Evolutionary conservation across 2,113 vertebrate genomes (phyloP).

Genomic region (Heterocephalus glaber): DNA sequence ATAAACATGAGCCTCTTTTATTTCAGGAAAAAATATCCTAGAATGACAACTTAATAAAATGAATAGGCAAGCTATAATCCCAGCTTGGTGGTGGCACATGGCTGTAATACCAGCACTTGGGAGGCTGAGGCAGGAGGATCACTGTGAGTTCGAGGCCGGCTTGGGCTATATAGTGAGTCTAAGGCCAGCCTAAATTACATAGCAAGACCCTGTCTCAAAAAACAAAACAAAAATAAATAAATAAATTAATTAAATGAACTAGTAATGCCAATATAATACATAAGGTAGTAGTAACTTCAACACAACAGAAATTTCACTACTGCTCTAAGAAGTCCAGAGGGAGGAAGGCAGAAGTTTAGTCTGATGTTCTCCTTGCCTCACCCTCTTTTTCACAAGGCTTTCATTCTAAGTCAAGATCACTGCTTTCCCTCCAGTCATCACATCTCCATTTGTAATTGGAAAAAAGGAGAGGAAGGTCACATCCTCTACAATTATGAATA

Average conservation of each 20-base stretch:
- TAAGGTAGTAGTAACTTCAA: neutral
- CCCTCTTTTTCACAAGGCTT: rapidly evolving
- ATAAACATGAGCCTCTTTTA: neutral
- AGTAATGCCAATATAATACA: neutral
- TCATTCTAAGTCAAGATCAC: neutral
- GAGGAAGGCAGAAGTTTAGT: neutral
- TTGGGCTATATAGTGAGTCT: too few species aligned
- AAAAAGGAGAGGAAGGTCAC: neutral
- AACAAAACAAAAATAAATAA: too few species aligned
- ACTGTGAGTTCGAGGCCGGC: too few species aligned
- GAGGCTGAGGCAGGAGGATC: too few species aligned
- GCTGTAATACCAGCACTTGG: too few species aligned
- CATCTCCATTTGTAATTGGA: neutral
- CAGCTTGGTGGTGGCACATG: too few species aligned
- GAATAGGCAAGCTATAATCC: neutral
- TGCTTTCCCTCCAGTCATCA: neutral
- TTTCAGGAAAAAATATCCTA: neutral
- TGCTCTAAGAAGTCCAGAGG: neutral
- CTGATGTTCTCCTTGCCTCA: neutral
- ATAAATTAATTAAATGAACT: too few species aligned
- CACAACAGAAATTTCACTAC: neutral
- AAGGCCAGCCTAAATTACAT: too few species aligned
- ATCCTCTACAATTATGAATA: neutral
- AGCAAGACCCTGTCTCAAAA: too few species aligned
- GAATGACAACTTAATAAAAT: constrained; percentile 18